Evolutionary conservation across 2,888 invertebrate genomes (phyloP), one percentile per base, ranked within the genome.

Genomic region (Nomada goodeniana): DNA sequence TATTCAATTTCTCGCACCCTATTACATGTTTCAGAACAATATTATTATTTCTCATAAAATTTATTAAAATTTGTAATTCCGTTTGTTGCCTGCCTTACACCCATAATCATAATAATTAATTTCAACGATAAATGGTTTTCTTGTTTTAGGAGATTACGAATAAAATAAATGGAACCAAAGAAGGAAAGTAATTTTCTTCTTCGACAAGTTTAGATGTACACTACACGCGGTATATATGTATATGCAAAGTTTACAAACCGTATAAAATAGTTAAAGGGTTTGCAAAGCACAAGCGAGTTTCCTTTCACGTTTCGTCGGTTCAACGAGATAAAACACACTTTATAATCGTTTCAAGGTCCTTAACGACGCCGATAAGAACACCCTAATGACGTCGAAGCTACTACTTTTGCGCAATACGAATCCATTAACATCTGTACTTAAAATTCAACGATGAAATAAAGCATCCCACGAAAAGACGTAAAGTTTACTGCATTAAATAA

Each of bases 381-480:
- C 60, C 75, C 55, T 71, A 84, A 83, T 76, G 67, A 74, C 10
- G 75, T 65, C 59, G 76, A 79, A 81, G 68, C 75, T 76, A 50
- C 69, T 55, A 63, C 79, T 73, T 61, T 76, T 42, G 74, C 84
- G 85, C 89, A 90, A 90, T 81, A 89, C 88, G 89, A 83, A 86
- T 86, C 90, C 90, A 89, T 90, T 90, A 89, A 88, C 85, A 87
- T 84, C 88, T 82, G 87, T 85, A 86, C 88, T 86, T 88, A 90
- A 90, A 90, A 90, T 90, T 90, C 89, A 89, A 84, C 78, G 83
- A 82, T 82, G 81, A 79, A 76, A 75, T 80, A 85, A 82, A 73
- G 50, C 71, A 15, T 15, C 13, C 36, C 7, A 7, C 36, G 5
- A 36, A 36, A 7, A 36, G 36, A 36, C 5, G 1, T 36, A 36